These are phyloP conservation scores for Polydrusus tereticollis DNA, from an alignment of 2,888 invertebrate genomes.

Conservation along the genomic window DNA sequence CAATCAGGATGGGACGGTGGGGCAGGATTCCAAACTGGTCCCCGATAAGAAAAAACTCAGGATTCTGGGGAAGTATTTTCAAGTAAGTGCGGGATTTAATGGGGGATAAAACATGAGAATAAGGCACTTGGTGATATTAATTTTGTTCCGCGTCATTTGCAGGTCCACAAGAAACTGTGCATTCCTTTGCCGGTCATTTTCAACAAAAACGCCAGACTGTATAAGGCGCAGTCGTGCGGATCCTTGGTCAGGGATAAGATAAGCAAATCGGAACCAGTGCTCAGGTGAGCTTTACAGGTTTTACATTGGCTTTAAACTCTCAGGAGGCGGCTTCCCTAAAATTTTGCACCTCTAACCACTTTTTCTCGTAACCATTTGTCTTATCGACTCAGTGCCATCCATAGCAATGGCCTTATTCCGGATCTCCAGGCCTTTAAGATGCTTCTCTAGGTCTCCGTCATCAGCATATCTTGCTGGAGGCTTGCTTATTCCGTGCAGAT, in stretches of 20 bases:
- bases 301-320: too few relatives aligned
- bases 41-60: conserved; percentile 69
- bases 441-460: too few relatives aligned
- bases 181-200: conserved; percentile 73
- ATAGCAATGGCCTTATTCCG: too few relatives aligned
- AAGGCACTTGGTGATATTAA: background rate
- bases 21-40: conserved; percentile 52
- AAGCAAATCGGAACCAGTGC: conserved; percentile 63
- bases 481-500: too few relatives aligned
- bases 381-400: too few relatives aligned
- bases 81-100: conserved; percentile 58
- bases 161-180: conserved; percentile 75
- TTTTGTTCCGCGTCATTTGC: background rate
- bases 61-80: conserved; percentile 77
- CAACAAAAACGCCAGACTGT: conserved; percentile 69
- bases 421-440: too few relatives aligned
- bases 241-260: conserved; percentile 71
- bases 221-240: conserved; percentile 76
- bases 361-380: too few relatives aligned
- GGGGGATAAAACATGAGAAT: background rate
- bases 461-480: too few relatives aligned
- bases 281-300: conserved; percentile 31
- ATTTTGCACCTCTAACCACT: too few relatives aligned
- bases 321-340: too few relatives aligned
- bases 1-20: conserved; percentile 38